Evolutionary conservation across 92 coral and sea anemone species (phyloP), one percentile per base, ranked within the genome.

Genomic region (Umimayanthus chanpuru): DNA sequence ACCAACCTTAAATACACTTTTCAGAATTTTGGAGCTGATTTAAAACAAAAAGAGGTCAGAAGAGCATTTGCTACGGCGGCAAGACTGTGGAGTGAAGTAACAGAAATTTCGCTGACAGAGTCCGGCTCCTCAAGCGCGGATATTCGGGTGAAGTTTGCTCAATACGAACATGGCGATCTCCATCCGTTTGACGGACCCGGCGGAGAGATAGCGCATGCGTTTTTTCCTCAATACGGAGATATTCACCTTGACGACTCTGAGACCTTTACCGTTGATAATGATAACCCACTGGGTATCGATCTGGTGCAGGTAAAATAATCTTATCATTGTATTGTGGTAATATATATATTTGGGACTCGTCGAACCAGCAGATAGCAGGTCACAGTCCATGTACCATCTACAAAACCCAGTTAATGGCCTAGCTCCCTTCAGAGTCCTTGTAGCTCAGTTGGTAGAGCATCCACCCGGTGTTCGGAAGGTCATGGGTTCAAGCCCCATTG

Each of bases 161-260:
- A 61, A 18, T 86, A 84, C 74, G 82, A 55, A 70, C 93, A 64
- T 41, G 91, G 92, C 87, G 79, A 77, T 7, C 93, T 58, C 15
- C 81, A 87, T n/a, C 68, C 91, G 21, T 92, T 92, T 36, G 94
- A 92, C 41, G 94, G 94, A 11, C 87, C 72, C 16, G 94, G 94
- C 39, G 94, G 94, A 3, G 85, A 82, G 47, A 80, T 92, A 28
- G 94, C 94, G 8, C 92, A 86, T 41, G 94, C 93, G 56, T 90
- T 73, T 67, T 92, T 86, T 29, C 94, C 94, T 29, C 90, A 88
- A n/a, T 64, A 71, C 36, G 90, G 90, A 41, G 95, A 93, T 77
- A 82, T 68, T 32, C 93, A 91, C 74, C 85, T 83, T 18, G 93
- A 91, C 53, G 79, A 83, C 81, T 89, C 90, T 56, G 93, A 91